Evolutionary conservation across 2,888 invertebrate genomes (phyloP).

Genomic region (Aelia acuminata): DNA sequence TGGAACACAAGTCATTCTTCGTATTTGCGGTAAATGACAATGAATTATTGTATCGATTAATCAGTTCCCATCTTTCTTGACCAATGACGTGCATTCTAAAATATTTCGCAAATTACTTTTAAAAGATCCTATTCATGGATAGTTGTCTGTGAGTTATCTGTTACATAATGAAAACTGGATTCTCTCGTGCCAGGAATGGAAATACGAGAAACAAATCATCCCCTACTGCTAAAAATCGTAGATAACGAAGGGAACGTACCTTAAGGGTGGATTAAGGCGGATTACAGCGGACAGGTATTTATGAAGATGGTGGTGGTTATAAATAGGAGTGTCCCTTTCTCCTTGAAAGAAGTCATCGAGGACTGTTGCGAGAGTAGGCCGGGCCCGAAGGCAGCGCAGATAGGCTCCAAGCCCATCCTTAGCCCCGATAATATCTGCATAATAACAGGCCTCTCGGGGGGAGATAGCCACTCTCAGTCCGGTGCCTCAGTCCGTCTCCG

Average conservation of each 20-base stretch:
- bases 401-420: conserved; percentile 45
- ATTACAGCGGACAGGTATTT: conserved; percentile 3
- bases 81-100: not conserved
- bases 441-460: conserved; percentile 32
- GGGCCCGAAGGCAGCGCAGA: not conserved
- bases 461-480: too few relatives aligned
- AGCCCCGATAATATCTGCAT: conserved; percentile 55
- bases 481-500: too few relatives aligned
- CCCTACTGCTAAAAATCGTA: not conserved
- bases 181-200: not conserved
- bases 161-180: not conserved
- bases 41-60: not conserved
- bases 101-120: not conserved
- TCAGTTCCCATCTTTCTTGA: not conserved
- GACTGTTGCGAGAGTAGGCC: conserved; percentile 23
- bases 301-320: conserved; percentile 11
- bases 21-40: not conserved
- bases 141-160: not conserved
- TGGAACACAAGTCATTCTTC: too few relatives aligned
- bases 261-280: not conserved
- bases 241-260: not conserved
- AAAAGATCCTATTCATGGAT: not conserved
- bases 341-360: conserved; percentile 21
- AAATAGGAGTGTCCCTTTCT: conserved; percentile 16
- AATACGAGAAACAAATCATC: not conserved